Conservation (phyloP, 1,140 invertebrate genomes). For the Brachionus koreanus region DNA sequence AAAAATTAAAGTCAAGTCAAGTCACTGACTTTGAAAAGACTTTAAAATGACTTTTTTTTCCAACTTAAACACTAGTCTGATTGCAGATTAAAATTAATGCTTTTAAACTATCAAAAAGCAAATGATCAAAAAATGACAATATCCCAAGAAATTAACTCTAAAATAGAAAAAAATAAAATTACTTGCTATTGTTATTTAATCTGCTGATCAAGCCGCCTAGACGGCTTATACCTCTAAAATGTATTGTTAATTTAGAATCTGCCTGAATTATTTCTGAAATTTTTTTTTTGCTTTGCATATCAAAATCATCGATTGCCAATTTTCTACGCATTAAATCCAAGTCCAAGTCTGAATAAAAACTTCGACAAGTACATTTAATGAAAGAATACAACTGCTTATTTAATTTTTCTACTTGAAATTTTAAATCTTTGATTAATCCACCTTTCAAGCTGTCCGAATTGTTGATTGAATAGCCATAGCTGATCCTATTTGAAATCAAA, state of each 20-base stretch:
- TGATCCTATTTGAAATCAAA: neutral
- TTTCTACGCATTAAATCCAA: neutral
- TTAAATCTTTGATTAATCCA: neutral
- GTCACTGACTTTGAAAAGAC: no score
- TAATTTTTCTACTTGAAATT: neutral
- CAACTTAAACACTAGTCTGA: no score
- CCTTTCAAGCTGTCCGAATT: neutral
- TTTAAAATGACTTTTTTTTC: no score
- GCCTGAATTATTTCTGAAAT: conserved; percentile 26
- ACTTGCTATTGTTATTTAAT: neutral
- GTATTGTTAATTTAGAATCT: neutral
- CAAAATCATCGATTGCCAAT: neutral
- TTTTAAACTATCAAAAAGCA: no score
- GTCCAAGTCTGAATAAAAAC: neutral
- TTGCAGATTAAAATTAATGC: no score
- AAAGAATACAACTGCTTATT: neutral
- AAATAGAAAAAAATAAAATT: no score
- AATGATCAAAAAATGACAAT: no score
- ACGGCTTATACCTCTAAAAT: conserved; percentile 16
- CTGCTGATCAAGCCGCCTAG: neutral
- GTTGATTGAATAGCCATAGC: neutral
- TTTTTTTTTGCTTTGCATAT: neutral
- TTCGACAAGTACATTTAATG: neutral
- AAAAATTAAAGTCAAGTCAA: no score
- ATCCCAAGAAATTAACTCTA: no score